Base-by-base conservation (phyloP, 2,113 vertebrate genomes). In the Hippocampus mohnikei region DNA sequence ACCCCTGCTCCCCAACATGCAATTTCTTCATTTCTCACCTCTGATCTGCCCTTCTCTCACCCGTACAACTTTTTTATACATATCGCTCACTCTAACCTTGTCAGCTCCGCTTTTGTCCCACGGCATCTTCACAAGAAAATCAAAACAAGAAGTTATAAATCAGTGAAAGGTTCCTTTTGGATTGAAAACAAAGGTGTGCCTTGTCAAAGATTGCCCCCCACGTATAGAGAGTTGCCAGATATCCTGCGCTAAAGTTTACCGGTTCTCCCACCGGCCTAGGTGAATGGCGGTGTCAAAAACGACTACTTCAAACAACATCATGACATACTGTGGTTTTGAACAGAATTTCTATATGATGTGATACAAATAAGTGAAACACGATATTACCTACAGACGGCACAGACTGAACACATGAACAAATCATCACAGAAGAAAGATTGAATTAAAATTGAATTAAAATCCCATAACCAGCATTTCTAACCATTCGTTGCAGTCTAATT, bases 61-160 rank as follows among this genome's bases (percentile, higher is more conserved):
- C 69, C 52, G 8, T 61, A 21, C 20, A 23, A 2, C 9, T 18
- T 44, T 13, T 58, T 42, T 23, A 67, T 53, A 53, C 58, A 67
- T 16, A 9, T 12, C 0, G 50, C 73, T 42, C 70, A 29, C 44
- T 64, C 66, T 40, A 62, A 73, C 70, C 66, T 75, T 66, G 29
- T 64, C 59, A 21, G 48, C 58, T 74, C 65, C 70, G 64, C 15
- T 21, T 10, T 33, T 40, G 29, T 13, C 63, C 33, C 23, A 3
- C 8, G 69, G 68, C 70, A 60, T 74, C 78, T 70, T 74, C 73
- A 44, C 72, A 20, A 33, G 21, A 33, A 33, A 72, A 81, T 66
- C 67, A 72, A 89, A 88, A 86, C 80, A 80, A 84, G 77, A 87
- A 83, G 81, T 71, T 68, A 79, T 77, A 80, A 86, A 87, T 86